Percentiles rank a stretch among this genome's conserved stretches.
Evolutionary conservation across 2,888 invertebrate species (phyloP).

Genomic region (Callyntrura sp.): DNA sequence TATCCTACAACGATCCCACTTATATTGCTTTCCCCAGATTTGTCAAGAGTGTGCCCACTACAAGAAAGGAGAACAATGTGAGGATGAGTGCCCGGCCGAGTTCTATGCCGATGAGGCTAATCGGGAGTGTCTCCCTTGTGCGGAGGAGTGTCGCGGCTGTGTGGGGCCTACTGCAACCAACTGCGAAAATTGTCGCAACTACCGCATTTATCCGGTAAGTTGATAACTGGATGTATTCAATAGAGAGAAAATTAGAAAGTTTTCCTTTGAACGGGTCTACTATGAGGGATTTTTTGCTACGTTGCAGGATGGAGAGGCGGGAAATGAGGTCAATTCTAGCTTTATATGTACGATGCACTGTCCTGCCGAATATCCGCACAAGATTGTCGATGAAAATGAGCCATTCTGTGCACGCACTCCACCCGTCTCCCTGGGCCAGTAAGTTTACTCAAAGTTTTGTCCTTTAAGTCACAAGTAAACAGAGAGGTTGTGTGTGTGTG

Average conservation of each 20-base stretch:
- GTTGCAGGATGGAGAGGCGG: constrained; percentile 86
- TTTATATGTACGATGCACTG: constrained; percentile 96
- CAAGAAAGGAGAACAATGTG: constrained; percentile 95
- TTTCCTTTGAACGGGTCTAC: too few species aligned
- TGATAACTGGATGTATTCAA: too few species aligned
- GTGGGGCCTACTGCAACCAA: constrained; percentile 91
- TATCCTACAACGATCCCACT: neutral
- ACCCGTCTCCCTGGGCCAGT: neutral
- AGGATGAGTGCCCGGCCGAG: constrained; percentile 92
- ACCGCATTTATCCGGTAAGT: constrained; percentile 89
- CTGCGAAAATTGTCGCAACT: constrained; percentile 92
- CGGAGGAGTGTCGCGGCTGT: constrained; percentile 94
- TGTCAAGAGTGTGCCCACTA: constrained; percentile 95
- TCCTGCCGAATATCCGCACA: constrained; percentile 91
- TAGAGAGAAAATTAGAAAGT: too few species aligned
- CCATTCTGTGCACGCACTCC: constrained; percentile 91
- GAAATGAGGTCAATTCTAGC: constrained; percentile 88
- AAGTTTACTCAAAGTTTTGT: constrained; percentile 1
- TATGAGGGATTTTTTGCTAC: too few species aligned
- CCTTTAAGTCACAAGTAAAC: too few species aligned
- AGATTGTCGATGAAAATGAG: constrained; percentile 91
- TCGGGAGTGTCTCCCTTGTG: constrained; percentile 87
- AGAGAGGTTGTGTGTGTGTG: too few species aligned
- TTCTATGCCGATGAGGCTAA: constrained; percentile 92
- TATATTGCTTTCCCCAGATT: constrained; percentile 86